Evolutionary conservation across 1,140 invertebrate genomes (phyloP).

Genomic region (Zaprionus africanus): DNA sequence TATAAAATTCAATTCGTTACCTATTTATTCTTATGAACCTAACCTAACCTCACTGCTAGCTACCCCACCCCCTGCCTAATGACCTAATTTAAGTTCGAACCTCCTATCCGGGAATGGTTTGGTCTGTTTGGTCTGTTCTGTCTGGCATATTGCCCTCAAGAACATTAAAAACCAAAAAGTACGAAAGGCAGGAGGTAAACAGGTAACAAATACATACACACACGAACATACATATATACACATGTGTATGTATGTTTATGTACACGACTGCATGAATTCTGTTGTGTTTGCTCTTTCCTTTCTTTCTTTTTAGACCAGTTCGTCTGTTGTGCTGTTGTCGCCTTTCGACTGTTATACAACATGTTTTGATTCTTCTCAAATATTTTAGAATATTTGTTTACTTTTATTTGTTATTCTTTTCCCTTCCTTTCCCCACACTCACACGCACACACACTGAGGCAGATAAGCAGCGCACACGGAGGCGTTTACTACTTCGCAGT

Average conservation of each 20-base stretch:
- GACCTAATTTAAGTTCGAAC: slow-evolving; percentile 40
- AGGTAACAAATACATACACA: slow-evolving; percentile 16
- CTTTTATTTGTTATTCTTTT: slow-evolving; percentile 60
- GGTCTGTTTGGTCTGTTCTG: background rate
- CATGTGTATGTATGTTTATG: slow-evolving; percentile 1
- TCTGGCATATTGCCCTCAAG: slow-evolving; percentile 5
- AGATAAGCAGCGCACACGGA: slow-evolving; percentile 24
- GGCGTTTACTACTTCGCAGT: slow-evolving; percentile 36
- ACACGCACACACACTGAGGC: slow-evolving; percentile 23
- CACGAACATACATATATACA: background rate
- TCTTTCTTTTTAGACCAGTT: slow-evolving; percentile 12
- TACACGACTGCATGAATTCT: slow-evolving; percentile 5
- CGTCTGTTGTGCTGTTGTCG: slow-evolving; percentile 28
- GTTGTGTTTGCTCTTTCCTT: slow-evolving; percentile 14
- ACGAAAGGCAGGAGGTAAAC: slow-evolving; percentile 29
- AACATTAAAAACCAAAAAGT: slow-evolving; percentile 37
- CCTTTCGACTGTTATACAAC: slow-evolving; percentile 64
- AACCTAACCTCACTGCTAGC: background rate
- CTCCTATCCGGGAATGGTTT: background rate
- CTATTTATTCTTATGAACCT: too few species aligned
- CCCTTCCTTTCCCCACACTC: slow-evolving; percentile 23
- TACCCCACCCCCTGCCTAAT: slow-evolving; percentile 31
- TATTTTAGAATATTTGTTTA: slow-evolving; percentile 80
- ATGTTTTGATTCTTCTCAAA: slow-evolving; percentile 72
- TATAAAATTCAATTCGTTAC: too few species aligned